These are phyloP conservation scores for Arbacia lixula DNA, from an alignment of 53 echinoderm and acorn worm species.

Conservation along the genomic window DNA sequence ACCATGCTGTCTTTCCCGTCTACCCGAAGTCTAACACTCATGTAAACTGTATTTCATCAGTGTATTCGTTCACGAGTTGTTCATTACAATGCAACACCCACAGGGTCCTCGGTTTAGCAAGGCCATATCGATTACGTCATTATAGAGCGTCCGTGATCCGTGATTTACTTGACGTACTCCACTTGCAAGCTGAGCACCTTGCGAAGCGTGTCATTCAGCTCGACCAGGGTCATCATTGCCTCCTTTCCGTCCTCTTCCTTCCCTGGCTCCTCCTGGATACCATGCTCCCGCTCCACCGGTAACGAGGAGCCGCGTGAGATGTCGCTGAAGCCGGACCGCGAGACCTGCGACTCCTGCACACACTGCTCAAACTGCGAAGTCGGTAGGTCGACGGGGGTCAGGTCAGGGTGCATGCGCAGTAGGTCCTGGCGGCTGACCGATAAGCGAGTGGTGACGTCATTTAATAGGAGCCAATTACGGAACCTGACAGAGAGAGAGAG, in stretches of 20 bases:
- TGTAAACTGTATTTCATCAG: too few species aligned
- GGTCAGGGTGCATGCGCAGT: background rate
- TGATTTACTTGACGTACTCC: conserved; percentile 23
- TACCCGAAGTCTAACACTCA: too few species aligned
- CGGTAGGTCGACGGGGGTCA: conserved; percentile 4
- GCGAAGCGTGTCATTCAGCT: conserved; percentile 16
- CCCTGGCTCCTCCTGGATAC: background rate
- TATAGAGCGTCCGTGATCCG: too few species aligned
- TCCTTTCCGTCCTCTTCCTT: conserved; percentile 36
- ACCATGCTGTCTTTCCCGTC: too few species aligned
- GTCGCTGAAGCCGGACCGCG: background rate
- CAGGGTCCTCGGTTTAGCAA: too few species aligned
- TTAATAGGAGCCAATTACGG: conserved; percentile 34
- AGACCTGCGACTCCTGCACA: conserved; percentile 38
- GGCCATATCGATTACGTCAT: too few species aligned
- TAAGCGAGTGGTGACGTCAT: conserved; percentile 13
- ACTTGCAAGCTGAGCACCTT: conserved; percentile 30
- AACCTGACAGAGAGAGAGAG: conserved; percentile 2
- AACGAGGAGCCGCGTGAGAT: too few species aligned
- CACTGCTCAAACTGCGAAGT: conserved; percentile 8
- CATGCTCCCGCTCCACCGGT: conserved; percentile 14
- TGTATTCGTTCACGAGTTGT: too few species aligned
- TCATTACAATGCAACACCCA: too few species aligned
- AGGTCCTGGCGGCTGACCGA: conserved; percentile 17
- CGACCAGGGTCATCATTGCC: conserved; percentile 14